Conservation (phyloP, 2,888 invertebrate genomes). For the Drosophila siamana region DNA sequence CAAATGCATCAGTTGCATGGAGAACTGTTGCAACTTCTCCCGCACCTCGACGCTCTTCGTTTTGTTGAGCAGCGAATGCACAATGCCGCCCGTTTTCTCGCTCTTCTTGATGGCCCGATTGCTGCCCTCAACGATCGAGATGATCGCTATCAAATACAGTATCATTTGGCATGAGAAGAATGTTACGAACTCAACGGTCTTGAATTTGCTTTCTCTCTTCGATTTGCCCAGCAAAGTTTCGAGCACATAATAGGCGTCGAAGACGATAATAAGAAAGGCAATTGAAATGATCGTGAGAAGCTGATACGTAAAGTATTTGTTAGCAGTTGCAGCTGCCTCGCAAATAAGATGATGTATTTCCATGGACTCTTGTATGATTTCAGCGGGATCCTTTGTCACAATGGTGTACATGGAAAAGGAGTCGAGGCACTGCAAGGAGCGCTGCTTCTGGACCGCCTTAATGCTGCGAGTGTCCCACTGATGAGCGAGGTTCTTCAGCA, state of each 20-base stretch:
- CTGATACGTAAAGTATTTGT: slow-evolving; percentile 85
- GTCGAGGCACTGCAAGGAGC: slow-evolving; percentile 83
- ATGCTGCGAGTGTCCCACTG: slow-evolving; percentile 81
- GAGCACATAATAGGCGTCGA: slow-evolving; percentile 85
- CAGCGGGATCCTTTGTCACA: slow-evolving; percentile 82
- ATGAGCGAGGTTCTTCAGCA: slow-evolving; percentile 81
- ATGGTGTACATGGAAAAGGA: slow-evolving; percentile 85
- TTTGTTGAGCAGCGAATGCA: slow-evolving; percentile 82
- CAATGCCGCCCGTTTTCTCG: slow-evolving; percentile 83
- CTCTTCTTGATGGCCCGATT: slow-evolving; percentile 85
- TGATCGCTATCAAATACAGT: slow-evolving; percentile 83
- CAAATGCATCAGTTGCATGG: slow-evolving; percentile 84
- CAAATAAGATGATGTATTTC: slow-evolving; percentile 85
- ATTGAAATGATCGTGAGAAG: slow-evolving; percentile 85
- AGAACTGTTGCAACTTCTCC: slow-evolving; percentile 84
- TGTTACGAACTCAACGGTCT: slow-evolving; percentile 84
- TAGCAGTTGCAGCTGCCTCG: slow-evolving; percentile 84
- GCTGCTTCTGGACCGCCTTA: slow-evolving; percentile 73
- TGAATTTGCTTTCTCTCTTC: slow-evolving; percentile 83
- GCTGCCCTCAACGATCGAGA: slow-evolving; percentile 85
- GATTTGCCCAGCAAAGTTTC: slow-evolving; percentile 84
- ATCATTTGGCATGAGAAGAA: slow-evolving; percentile 85
- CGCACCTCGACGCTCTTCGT: slow-evolving; percentile 81
- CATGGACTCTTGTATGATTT: slow-evolving; percentile 85
- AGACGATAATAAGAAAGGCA: slow-evolving; percentile 85